Evolutionary conservation across 2,797 vertebrate genomes (phyloP), one percentile per base, ranked within the genome.

Genomic region (Anguilla pacifica): DNA sequence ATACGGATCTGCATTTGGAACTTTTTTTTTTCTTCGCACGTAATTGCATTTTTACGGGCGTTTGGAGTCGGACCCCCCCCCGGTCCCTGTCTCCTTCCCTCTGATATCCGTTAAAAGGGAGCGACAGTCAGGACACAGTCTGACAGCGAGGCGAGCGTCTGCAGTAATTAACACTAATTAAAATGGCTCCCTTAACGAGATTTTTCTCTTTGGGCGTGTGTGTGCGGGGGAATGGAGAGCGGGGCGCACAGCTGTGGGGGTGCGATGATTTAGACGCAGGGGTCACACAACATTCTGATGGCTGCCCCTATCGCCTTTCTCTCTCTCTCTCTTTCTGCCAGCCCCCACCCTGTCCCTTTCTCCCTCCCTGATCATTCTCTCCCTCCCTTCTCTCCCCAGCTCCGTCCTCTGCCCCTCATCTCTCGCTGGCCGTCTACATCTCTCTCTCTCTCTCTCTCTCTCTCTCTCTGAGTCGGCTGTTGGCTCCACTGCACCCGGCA

Each of bases 111-210:
- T 93, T 91, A 92, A 84, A 84, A 22, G 22, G 72, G 88, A n/a
- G 89, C 91, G 92, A 92, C 90, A 93, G 94, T 92, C 90, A 89
- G 92, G 93, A 94, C 74, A 93, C 92, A 91, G 85, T 92, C 89
- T 91, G 61, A 83, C 74, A 85, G 90, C 85, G 39, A 87, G 84
- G 91, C 91, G 92, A 93, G 92, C 94, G 93, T 95, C 93, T 92
- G 91, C 77, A 74, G 86, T 74, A 57, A 61, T 82, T 83, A 86
- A 55, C 35, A 79, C 15, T 85, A 51, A 64, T 84, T 82, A n/a
- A 43, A 89, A 70, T 19, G 25, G 53, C 28, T 81, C 82, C 57
- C 61, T 70, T 84, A 85, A 85, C 70, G 83, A 88, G 70, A 19
- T 74, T 84, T 84, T 84, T 72, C 83, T 84, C 67, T 84, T 51